Conservation (phyloP, 1,140 invertebrate genomes). For the Mycetomoellerius zeteki region DNA sequence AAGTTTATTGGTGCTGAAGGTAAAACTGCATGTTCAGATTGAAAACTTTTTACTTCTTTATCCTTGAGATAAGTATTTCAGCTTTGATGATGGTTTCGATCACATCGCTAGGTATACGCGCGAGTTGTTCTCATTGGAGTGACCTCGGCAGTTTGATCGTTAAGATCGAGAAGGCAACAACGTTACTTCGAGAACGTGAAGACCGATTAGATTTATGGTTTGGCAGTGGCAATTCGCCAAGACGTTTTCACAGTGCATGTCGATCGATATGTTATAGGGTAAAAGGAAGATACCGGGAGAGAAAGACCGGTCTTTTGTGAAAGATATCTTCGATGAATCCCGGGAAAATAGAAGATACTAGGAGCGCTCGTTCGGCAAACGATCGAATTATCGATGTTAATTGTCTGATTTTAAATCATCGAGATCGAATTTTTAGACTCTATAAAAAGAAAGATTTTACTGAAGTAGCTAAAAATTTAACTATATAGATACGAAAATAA, state of each 20-base stretch:
- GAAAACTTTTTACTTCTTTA: not conserved
- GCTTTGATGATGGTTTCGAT: not conserved
- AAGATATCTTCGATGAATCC: conserved; percentile 15
- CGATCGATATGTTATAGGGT: conserved; percentile 29
- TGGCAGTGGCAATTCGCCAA: conserved; percentile 63
- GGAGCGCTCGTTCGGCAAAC: not conserved
- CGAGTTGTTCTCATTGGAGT: conserved; percentile 26
- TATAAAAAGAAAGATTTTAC: too few species aligned
- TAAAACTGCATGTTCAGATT: not conserved
- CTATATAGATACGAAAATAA: too few species aligned
- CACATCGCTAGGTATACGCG: not conserved
- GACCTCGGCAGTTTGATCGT: conserved; percentile 54
- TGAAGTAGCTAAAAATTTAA: too few species aligned
- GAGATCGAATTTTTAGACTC: not conserved
- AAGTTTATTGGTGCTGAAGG: not conserved
- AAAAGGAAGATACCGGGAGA: conserved; percentile 36
- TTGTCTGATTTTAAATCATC: not conserved
- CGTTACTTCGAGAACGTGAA: conserved; percentile 53
- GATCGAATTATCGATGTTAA: not conserved
- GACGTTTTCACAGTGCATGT: conserved; percentile 47
- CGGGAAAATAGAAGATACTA: not conserved
- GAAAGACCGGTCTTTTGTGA: conserved; percentile 27
- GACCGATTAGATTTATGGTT: conserved; percentile 78
- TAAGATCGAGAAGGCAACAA: conserved; percentile 38
- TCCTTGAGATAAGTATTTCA: conserved; percentile 7